These are phyloP conservation scores for Nudaria mundana DNA, from an alignment of 2,888 invertebrate species.

Conservation along the genomic window DNA sequence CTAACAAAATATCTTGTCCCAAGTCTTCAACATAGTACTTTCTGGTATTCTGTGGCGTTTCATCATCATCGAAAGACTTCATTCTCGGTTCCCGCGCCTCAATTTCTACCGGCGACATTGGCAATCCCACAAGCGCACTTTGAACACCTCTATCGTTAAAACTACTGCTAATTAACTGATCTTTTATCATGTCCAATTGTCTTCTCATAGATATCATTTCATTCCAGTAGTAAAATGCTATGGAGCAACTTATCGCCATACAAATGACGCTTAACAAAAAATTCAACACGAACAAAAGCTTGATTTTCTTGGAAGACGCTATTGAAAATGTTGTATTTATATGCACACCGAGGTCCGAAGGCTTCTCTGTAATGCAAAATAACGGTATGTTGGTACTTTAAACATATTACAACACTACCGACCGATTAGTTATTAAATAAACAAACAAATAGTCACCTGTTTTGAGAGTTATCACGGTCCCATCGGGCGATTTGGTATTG, in stretches of 20 bases:
- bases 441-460: constrained; percentile 56
- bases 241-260: constrained; percentile 62
- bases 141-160: constrained; percentile 47
- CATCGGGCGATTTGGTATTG: constrained; percentile 61
- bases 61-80: constrained; percentile 37
- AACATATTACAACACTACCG: too few species aligned
- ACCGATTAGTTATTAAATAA: neutral
- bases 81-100: constrained; percentile 51
- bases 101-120: constrained; percentile 27
- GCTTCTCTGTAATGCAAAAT: constrained; percentile 60
- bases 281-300: constrained; percentile 66
- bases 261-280: constrained; percentile 67
- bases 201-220: constrained; percentile 65
- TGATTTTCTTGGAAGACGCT: constrained; percentile 77
- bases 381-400: constrained; percentile 23
- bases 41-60: constrained; percentile 42
- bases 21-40: constrained; percentile 64
- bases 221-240: constrained; percentile 72
- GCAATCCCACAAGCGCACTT: constrained; percentile 50
- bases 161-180: constrained; percentile 56
- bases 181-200: constrained; percentile 61
- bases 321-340: constrained; percentile 73
- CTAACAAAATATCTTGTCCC: constrained; percentile 64
- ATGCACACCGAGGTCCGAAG: constrained; percentile 70
- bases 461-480: constrained; percentile 71